Evolutionary conservation across 1,140 invertebrate species (phyloP).

Genomic region (Branchinecta lynchi): DNA sequence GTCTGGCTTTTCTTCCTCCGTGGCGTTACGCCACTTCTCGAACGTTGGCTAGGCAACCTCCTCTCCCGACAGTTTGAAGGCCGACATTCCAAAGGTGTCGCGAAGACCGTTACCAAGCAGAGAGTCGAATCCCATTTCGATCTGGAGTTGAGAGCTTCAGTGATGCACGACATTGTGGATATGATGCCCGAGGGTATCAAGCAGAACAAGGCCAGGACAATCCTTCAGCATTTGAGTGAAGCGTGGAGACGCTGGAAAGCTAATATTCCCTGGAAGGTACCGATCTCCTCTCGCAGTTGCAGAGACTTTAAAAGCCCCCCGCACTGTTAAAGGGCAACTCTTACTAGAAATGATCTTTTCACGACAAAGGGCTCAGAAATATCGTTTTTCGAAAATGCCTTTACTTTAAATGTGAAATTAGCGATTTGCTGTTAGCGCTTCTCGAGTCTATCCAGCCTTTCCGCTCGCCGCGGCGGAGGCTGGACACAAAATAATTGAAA

Average conservation of each 20-base stretch:
- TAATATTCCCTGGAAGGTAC: conserved; percentile 97
- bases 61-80: conserved; percentile 97
- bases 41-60: conserved; percentile 95
- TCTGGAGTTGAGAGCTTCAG: conserved; percentile 88
- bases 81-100: conserved; percentile 94
- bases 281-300: neutral
- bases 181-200: conserved; percentile 99
- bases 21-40: conserved; percentile 91
- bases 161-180: conserved; percentile 99
- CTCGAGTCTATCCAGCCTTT: too few relatives aligned
- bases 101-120: conserved; percentile 99
- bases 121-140: conserved; percentile 99
- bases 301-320: neutral
- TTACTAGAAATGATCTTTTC: too few relatives aligned
- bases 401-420: too few relatives aligned
- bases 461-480: too few relatives aligned
- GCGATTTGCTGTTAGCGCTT: too few relatives aligned
- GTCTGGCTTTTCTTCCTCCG: conserved; percentile 99
- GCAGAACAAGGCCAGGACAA: conserved; percentile 97
- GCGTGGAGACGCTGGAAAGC: conserved; percentile 99
- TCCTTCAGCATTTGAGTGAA: conserved; percentile 95
- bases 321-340: neutral
- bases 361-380: too few relatives aligned
- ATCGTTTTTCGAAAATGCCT: neutral
- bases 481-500: too few relatives aligned